Percentiles rank a stretch among this genome's conserved stretches.
Evolutionary conservation across 1,140 invertebrate genomes (phyloP).

Genomic region (Archivesica marissinica): DNA sequence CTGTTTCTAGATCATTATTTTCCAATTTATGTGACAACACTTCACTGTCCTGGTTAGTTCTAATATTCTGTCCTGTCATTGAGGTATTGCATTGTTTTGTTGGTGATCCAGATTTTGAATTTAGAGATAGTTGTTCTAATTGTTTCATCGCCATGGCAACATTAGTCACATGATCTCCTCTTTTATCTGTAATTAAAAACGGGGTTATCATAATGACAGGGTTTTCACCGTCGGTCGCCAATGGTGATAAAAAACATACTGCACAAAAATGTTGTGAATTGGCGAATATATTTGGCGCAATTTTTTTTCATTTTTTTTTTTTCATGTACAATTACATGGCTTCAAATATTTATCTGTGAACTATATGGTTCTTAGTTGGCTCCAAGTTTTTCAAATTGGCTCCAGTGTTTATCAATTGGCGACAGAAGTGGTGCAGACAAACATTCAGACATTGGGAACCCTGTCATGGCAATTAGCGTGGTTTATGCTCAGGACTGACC

Average conservation of each 20-base stretch:
- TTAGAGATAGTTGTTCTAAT: background rate
- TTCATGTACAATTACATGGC: background rate
- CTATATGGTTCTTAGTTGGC: too few species aligned
- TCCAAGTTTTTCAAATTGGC: too few species aligned
- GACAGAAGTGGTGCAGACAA: too few species aligned
- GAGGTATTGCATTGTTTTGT: background rate
- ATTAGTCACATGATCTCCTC: slow-evolving; percentile 13
- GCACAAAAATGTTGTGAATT: too few species aligned
- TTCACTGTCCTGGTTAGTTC: background rate
- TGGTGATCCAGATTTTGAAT: background rate
- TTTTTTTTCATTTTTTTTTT: too few species aligned
- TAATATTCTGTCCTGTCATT: background rate
- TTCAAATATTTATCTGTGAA: too few species aligned
- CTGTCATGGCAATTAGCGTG: background rate
- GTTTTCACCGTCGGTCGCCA: too few species aligned
- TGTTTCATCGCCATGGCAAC: slow-evolving; percentile 17
- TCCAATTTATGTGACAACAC: background rate
- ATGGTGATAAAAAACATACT: too few species aligned
- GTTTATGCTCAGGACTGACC: background rate
- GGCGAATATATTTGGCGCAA: too few species aligned
- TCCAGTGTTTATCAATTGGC: too few species aligned
- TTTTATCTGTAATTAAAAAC: background rate
- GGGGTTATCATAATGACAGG: too few species aligned
- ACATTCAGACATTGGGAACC: background rate
- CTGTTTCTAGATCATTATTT: background rate